Base-by-base conservation (phyloP, 2,113 vertebrate genomes). In the Eudorcas thomsonii region DNA sequence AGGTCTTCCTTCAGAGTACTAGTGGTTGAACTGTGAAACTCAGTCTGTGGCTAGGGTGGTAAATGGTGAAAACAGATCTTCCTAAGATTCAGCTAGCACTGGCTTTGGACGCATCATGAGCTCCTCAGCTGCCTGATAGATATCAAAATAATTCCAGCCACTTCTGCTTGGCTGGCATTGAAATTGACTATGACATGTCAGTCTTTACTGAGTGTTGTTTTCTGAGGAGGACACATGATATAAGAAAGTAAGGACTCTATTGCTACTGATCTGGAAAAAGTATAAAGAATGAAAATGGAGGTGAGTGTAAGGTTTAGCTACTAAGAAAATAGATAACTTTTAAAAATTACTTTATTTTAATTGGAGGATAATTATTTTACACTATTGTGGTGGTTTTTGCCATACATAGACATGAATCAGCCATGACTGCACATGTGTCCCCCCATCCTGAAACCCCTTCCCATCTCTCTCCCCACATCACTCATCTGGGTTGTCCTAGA, bases 321-420 rank as follows among this genome's bases (percentile, higher is more conserved):
- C 81, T 91, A 48, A 87, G 55, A 94, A 50, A 87, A 54, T 45
- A 91, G n/a, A 71, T 33, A 43, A 45, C n/a, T 74, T 94, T 94
- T 13, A 45, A 90, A 71, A 36, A 39, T 71, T 71, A 21, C 36
- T 36, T 71, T 21, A 36, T 67, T 67, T 67, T 71, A 39, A 23
- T 39, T 36, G n/a, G n/a, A 71, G 19, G 10, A 71, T 39, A n/a
- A 23, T 23, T 71, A 19, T 33, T 67, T 67, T 67, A 39, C 10
- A 71, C 19, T 71, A 71, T 12, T 71, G 67, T 71, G 33, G 33
- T 67, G 64, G 67, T 6, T 71, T 71, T 39, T 39, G n/a, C n/a
- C n/a, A 71, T 71, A 71, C n/a, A 36, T 23, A 71, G 5, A 71
- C n/a, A 71, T 71, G n/a, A 71, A 39, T 71, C 67, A 71, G n/a